Evolutionary conservation across 2,113 vertebrate species (phyloP).

Genomic region (Urocolius indicus): DNA sequence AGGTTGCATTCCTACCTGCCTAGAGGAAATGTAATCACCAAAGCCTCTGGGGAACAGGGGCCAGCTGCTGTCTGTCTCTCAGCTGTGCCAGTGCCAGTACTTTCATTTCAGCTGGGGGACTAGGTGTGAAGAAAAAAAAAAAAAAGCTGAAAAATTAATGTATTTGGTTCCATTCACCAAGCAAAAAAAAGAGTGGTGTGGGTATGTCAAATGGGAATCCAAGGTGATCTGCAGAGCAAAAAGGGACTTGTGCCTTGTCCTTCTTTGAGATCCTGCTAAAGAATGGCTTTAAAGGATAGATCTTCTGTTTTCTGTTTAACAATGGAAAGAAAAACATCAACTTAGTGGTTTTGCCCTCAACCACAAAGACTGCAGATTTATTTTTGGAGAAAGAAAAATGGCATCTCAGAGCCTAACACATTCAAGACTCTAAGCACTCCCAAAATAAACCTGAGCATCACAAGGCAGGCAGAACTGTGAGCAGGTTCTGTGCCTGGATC

Average conservation of each 20-base stretch:
- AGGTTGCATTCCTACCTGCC: background rate
- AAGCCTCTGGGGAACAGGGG: background rate
- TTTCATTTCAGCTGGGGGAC: background rate
- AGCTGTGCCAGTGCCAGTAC: background rate
- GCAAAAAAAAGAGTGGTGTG: background rate
- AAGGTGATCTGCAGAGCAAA: background rate
- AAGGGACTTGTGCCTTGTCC: background rate
- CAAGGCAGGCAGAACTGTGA: constrained; percentile 14
- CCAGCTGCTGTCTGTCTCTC: background rate
- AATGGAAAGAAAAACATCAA: background rate
- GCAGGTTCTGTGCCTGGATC: background rate
- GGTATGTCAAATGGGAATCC: background rate
- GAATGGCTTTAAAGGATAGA: background rate
- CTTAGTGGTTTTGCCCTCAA: background rate
- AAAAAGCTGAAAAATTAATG: background rate
- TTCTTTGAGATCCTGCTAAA: background rate
- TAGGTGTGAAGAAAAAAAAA: too few relatives aligned
- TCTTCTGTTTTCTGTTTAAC: background rate
- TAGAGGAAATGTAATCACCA: background rate
- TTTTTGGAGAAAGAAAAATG: constrained; percentile 49
- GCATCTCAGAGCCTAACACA: constrained; percentile 32
- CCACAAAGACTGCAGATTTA: constrained; percentile 4
- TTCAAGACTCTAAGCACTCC: background rate
- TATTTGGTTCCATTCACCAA: background rate
- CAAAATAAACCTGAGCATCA: constrained; percentile 45